Evolutionary conservation across 2,113 vertebrate genomes (phyloP), one percentile per base, ranked within the genome.

Genomic region (Cyprinodon variegatus): DNA sequence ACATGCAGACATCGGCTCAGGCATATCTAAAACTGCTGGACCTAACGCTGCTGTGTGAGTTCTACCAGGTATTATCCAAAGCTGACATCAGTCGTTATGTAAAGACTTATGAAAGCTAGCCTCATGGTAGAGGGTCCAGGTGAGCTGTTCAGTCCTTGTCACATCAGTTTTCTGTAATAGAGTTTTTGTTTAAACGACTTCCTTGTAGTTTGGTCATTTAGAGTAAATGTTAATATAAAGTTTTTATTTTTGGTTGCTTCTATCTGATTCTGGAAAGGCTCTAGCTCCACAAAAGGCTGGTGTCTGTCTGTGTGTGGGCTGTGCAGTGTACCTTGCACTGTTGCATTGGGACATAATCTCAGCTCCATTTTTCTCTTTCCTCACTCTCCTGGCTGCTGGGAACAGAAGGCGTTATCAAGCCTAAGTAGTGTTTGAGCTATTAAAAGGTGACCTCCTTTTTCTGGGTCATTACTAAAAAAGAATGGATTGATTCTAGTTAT

Each of bases 401-500:
- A 86, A 83, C 76, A 84, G 72, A 84, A 84, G 80, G 79, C 68
- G 53, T 84, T 89, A 89, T 86, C 83, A 88, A 85, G 73, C 89
- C 77, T 43, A 86, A 83, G 88, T 81, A 68, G 86, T 63, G 88
- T 78, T 81, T 12, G 82, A 62, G 83, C 89, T 92, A 91, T 91
- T 92, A 91, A 93, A 93, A 93, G 90, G 85, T 92, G 92, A 86
- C 92, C 90, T 92, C 86, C 68, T 90, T 91, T 94, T 94, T 94
- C 87, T 94, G 89, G 94, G 91, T 86, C 88, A 83, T 87, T 85
- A 82, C 79, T 83, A 87, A 91, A 92, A 94, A 91, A 91, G 86
- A 92, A 89, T 79, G 86, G 86, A 86, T 73, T 80, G 83, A 89
- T 88, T 89, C 85, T 81, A 88, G 88, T 91, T 91, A 81, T 90